Base-by-base conservation (phyloP, 2,797 vertebrate species). In the Schizothorax lantsangensis region DNA sequence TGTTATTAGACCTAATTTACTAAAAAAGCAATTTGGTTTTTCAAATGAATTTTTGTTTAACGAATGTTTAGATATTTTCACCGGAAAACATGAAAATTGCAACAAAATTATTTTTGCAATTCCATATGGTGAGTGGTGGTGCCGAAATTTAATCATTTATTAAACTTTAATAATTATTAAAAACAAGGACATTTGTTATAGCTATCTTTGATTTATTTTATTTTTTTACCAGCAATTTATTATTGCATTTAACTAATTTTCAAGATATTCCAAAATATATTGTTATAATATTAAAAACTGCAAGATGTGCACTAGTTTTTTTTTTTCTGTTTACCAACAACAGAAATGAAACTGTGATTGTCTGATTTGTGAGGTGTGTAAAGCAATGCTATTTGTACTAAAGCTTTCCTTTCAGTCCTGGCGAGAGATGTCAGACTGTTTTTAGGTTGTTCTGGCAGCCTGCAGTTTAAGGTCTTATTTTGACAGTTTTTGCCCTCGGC, bases 391-490 rank as follows among this genome's bases (percentile, higher is more conserved):
- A 73, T 85, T 80, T 80, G 84, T 85, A 79, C 66, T n/a, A 36
- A 85, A 62, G 84, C 84, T 71, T 71, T 71, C 40, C 66, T 72
- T 69, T 49, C 38, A 93, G 92, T 92, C 87, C 91, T 90, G 90
- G 90, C 77, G 59, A 40, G 17, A 33, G 26, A 45, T 85, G 84
- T 85, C 91, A 92, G 92, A 92, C 86, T 88, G 92, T 91, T 91
- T 92, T 92, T 91, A 90, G 94, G 93, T 91, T 88, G 81, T 94
- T 93, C 92, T 93, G 93, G 94, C 93, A 93, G 92, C 91, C 92
- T 91, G 89, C 89, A 93, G 92, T 94, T 95, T 93, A 94, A 95
- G 92, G 93, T 94, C 92, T 92, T 89, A 90, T 92, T 93, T 94
- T 94, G 94, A 95, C 93, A 94, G 92, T 92, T 92, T 91, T 94